These are phyloP conservation scores for Leptinotarsa texana DNA, from an alignment of 1,140 invertebrate genomes.

Conservation along the genomic window DNA sequence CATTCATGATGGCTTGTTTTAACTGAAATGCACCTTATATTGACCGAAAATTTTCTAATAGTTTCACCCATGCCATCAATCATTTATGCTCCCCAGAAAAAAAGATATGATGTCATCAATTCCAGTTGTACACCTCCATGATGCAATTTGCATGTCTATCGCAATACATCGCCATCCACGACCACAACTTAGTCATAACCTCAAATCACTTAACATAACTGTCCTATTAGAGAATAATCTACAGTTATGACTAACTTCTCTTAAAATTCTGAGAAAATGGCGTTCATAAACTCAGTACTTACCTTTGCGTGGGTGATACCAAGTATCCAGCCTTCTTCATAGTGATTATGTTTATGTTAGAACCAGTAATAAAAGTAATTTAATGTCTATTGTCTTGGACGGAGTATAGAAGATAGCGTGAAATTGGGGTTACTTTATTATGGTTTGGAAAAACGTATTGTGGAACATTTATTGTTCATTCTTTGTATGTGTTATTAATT, in stretches of 20 bases:
- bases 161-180: background rate
- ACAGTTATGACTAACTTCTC: background rate
- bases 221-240: background rate
- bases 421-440: constrained; percentile 2
- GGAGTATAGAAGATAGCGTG: background rate
- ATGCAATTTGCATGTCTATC: too few species aligned
- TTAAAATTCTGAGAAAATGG: constrained; percentile 3
- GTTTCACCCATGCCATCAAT: too few species aligned
- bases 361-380: constrained; percentile 3
- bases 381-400: constrained; percentile 1
- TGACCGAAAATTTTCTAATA: too few species aligned
- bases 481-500: background rate
- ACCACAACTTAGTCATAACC: background rate
- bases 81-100: too few species aligned
- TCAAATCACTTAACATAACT: background rate
- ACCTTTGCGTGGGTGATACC: background rate
- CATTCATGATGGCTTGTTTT: too few species aligned
- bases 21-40: too few species aligned
- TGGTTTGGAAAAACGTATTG: background rate
- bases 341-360: constrained; percentile 8
- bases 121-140: too few species aligned
- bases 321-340: background rate
- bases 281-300: constrained; percentile 1
- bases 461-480: constrained; percentile 2
- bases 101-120: too few species aligned